Percentiles rank a stretch among this genome's conserved stretches.
These are phyloP conservation scores for Microctonus hyperodae DNA, from an alignment of 2,888 invertebrate genomes.

Conservation along the genomic window DNA sequence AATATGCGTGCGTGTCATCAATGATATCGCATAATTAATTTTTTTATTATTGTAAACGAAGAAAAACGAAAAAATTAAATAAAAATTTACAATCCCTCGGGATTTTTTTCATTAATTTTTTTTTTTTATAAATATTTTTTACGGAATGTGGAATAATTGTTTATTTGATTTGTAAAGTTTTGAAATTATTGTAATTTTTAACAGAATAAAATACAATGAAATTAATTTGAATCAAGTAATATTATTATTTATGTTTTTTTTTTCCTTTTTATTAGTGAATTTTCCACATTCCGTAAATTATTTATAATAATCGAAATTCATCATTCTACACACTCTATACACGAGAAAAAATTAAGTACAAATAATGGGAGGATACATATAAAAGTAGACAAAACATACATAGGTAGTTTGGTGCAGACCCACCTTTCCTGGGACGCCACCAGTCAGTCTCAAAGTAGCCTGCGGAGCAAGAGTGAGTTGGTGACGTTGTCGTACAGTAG, in stretches of 20 bases:
- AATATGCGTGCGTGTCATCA: constrained; percentile 22
- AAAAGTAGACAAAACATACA: constrained; percentile 62
- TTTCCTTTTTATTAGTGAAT: background rate
- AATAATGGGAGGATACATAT: constrained; percentile 25
- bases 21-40: constrained; percentile 11
- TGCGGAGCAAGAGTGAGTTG: constrained; percentile 74
- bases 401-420: constrained; percentile 66
- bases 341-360: constrained; percentile 4
- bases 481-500: constrained; percentile 63
- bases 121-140: constrained; percentile 18
- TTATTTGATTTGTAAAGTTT: constrained; percentile 33
- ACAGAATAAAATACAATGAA: background rate
- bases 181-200: background rate
- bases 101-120: constrained; percentile 7
- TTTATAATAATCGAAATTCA: background rate
- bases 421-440: constrained; percentile 98
- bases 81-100: constrained; percentile 12
- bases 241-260: too few species aligned
- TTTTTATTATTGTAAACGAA: background rate
- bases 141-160: constrained; percentile 50
- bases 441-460: constrained; percentile 95
- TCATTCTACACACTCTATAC: constrained; percentile 7
- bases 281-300: constrained; percentile 14
- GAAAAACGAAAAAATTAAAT: background rate
- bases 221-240: background rate